phyloP scores from a whole-genome alignment of 2,888 invertebrate species.

The Meandrusa payeni region DNA sequence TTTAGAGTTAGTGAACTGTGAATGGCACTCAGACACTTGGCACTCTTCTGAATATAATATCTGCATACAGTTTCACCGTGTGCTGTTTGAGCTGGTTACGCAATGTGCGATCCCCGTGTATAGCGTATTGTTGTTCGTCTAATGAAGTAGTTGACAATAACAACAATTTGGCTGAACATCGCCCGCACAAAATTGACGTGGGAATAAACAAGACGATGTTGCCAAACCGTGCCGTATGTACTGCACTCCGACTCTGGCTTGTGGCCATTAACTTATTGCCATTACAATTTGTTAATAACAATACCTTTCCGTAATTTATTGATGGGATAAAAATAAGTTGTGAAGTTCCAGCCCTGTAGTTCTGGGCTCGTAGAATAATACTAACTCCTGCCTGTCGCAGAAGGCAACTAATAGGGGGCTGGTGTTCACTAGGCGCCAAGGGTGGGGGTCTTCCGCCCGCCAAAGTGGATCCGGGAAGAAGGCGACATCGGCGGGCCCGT shows the following conservation, averaged over 20 bases:
- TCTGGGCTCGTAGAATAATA: too few species aligned
- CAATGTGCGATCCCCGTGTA: background rate
- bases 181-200: conserved; percentile 49
- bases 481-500: too few species aligned
- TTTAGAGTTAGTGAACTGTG: conserved; percentile 11
- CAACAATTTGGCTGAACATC: conserved; percentile 46
- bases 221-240: conserved; percentile 42
- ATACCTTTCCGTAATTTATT: too few species aligned
- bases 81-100: background rate
- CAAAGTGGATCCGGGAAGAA: too few species aligned
- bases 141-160: conserved; percentile 36
- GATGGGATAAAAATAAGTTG: too few species aligned
- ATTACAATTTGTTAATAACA: conserved; percentile 9
- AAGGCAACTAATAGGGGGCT: too few species aligned
- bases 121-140: conserved; percentile 1
- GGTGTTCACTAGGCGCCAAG: too few species aligned
- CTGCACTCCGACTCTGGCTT: conserved; percentile 4
- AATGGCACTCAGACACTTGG: conserved; percentile 11
- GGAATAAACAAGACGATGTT: conserved; percentile 45
- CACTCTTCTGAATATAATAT: conserved; percentile 13
- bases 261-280: conserved; percentile 15
- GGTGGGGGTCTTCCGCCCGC: too few species aligned
- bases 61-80: too few species aligned
- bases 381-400: too few species aligned
- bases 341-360: too few species aligned